Evolutionary conservation across 1,140 invertebrate species (phyloP).

Genomic region (Coelopa frigida): DNA sequence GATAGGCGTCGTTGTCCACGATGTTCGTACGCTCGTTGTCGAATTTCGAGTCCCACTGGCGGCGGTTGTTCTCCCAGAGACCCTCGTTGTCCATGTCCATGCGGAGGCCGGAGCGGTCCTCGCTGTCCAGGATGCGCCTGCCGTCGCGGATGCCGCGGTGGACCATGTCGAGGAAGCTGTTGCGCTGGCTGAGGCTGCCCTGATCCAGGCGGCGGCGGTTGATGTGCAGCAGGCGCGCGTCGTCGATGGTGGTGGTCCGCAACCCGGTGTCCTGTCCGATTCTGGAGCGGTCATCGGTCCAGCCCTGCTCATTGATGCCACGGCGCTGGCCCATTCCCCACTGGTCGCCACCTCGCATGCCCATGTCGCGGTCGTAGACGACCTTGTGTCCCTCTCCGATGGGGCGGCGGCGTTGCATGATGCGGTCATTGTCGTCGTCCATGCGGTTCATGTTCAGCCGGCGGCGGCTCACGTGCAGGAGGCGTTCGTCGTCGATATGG

Average conservation of each 20-base stretch:
- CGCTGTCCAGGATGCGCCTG: too few relatives aligned
- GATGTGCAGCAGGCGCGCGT: conserved; percentile 5
- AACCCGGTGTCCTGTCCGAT: neutral
- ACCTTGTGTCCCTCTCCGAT: neutral
- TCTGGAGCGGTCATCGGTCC: neutral
- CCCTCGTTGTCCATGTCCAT: too few relatives aligned
- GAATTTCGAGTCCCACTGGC: too few relatives aligned
- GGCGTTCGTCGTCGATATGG: conserved; percentile 5
- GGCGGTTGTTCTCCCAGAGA: too few relatives aligned
- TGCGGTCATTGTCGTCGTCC: neutral
- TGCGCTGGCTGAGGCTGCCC: too few relatives aligned
- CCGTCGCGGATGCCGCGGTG: too few relatives aligned
- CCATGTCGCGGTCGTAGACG: neutral
- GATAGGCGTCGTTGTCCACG: too few relatives aligned
- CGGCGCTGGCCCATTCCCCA: neutral
- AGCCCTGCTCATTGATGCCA: neutral
- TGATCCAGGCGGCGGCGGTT: neutral
- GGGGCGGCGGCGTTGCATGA: neutral
- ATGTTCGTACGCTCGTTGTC: too few relatives aligned
- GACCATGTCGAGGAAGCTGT: too few relatives aligned
- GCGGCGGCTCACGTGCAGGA: conserved; percentile 18
- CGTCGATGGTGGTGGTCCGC: neutral
- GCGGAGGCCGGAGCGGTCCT: too few relatives aligned
- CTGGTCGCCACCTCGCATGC: neutral
- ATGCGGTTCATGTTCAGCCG: neutral